phyloP scores from a whole-genome alignment of 2,113 vertebrate species.

The Rafetus swinhoei region DNA sequence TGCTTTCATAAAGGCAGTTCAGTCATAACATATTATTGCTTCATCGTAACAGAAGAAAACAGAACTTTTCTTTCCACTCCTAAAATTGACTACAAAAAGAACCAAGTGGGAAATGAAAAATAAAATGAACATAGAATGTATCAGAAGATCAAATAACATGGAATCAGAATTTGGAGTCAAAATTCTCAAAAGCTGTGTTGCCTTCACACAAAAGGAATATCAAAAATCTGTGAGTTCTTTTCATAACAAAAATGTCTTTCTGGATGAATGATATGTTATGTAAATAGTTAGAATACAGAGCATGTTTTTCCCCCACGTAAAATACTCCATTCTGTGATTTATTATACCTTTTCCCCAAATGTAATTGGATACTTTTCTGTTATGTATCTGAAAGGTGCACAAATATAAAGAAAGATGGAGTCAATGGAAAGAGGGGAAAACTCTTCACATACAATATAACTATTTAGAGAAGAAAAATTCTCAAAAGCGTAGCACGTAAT shows the following conservation, averaged over 20 bases:
- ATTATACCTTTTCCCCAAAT: slow-evolving; percentile 29
- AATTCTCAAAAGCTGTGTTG: neutral
- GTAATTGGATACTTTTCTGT: slow-evolving; percentile 26
- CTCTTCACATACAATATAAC: neutral
- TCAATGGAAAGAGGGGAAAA: neutral
- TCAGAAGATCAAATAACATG: slow-evolving; percentile 12
- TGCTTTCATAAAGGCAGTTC: slow-evolving; percentile 16
- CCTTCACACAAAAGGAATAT: neutral
- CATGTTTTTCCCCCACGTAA: slow-evolving; percentile 36
- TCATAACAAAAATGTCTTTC: slow-evolving; percentile 9
- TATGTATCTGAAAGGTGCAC: slow-evolving; percentile 31
- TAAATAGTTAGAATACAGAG: slow-evolving; percentile 37
- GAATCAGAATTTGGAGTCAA: slow-evolving; percentile 3
- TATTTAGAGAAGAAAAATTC: slow-evolving; percentile 44
- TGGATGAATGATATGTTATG: slow-evolving; percentile 41
- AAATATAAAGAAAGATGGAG: slow-evolving; percentile 39
- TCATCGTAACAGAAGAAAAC: slow-evolving; percentile 27
- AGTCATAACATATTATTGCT: neutral
- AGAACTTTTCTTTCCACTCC: slow-evolving; percentile 6
- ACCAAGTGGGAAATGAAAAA: neutral
- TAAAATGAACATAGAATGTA: neutral
- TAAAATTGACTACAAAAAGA: neutral
- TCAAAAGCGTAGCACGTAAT: slow-evolving; percentile 13
- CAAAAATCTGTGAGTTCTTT: slow-evolving; percentile 21
- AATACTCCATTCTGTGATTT: slow-evolving; percentile 31